phyloP scores from a whole-genome alignment of 2,888 invertebrate genomes.

The Microdon myrmicae region DNA sequence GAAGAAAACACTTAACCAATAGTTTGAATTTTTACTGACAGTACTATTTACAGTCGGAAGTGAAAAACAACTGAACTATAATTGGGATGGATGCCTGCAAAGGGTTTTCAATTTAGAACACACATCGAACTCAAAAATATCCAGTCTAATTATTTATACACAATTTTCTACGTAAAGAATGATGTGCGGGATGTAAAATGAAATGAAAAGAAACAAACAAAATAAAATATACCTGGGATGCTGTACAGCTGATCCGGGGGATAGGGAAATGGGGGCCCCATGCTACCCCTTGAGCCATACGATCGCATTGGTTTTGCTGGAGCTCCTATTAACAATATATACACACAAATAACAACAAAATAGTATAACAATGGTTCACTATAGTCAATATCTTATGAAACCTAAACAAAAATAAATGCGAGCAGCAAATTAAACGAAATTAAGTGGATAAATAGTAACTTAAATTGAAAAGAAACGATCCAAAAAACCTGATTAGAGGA shows the following conservation, averaged over 20 bases:
- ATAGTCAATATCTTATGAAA: constrained; percentile 14
- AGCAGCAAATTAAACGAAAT: neutral
- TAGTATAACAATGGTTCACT: constrained; percentile 33
- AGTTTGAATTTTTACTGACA: too few relatives aligned
- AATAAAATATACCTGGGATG: constrained; percentile 65
- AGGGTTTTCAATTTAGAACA: too few relatives aligned
- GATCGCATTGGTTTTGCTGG: constrained; percentile 68
- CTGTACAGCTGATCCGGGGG: constrained; percentile 68
- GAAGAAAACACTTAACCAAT: too few relatives aligned
- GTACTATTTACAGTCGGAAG: too few relatives aligned
- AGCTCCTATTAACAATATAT: constrained; percentile 62
- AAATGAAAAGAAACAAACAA: constrained; percentile 1
- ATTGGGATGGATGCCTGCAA: too few relatives aligned
- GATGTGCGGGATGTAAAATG: neutral
- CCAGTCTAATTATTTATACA: too few relatives aligned
- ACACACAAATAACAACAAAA: constrained; percentile 48
- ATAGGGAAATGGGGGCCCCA: constrained; percentile 67
- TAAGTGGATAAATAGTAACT: constrained; percentile 6
- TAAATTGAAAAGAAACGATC: constrained; percentile 1
- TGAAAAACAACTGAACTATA: too few relatives aligned
- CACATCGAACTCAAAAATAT: too few relatives aligned
- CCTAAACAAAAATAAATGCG: constrained; percentile 2
- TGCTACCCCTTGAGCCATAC: constrained; percentile 67
- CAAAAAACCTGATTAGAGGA: too few relatives aligned
- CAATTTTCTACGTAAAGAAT: too few relatives aligned